Conservation (phyloP, 1,140 invertebrate genomes). For the Tachypleus tridentatus region DNA sequence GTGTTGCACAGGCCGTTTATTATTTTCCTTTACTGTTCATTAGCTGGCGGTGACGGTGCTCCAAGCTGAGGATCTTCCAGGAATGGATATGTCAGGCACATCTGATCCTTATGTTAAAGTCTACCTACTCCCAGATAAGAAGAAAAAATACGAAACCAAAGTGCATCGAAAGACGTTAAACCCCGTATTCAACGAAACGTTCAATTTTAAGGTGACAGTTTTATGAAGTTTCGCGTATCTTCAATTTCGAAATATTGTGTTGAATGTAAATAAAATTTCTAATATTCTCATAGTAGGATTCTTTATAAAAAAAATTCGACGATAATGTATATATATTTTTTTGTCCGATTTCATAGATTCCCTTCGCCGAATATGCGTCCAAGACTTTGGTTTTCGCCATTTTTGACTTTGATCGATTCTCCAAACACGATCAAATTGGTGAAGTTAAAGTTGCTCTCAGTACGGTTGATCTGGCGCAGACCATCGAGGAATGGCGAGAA, state of each 20-base stretch:
- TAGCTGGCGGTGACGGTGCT: conserved; percentile 90
- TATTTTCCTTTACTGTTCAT: conserved; percentile 15
- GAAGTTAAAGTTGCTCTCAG: conserved; percentile 97
- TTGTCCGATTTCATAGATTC: conserved; percentile 50
- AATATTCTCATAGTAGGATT: too few relatives aligned
- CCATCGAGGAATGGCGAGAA: conserved; percentile 98
- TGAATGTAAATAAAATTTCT: too few relatives aligned
- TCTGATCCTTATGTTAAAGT: conserved; percentile 99
- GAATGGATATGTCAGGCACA: conserved; percentile 97
- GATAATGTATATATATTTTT: too few relatives aligned
- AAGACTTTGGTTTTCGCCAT: conserved; percentile 98
- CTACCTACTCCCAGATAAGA: conserved; percentile 96
- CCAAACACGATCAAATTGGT: conserved; percentile 99
- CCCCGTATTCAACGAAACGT: conserved; percentile 98
- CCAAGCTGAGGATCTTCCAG: conserved; percentile 95
- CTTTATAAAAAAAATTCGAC: too few relatives aligned
- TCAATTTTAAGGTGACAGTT: conserved; percentile 77
- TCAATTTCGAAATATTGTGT: too few relatives aligned
- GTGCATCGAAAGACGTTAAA: conserved; percentile 97
- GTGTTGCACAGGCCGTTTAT: not conserved
- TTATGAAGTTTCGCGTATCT: too few relatives aligned
- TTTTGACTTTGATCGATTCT: conserved; percentile 98
- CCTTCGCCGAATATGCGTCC: conserved; percentile 95
- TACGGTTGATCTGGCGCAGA: conserved; percentile 94
- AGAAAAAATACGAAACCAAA: conserved; percentile 99